Conservation (phyloP, 2,888 invertebrate species). For the Aleiodes leptofemur region DNA sequence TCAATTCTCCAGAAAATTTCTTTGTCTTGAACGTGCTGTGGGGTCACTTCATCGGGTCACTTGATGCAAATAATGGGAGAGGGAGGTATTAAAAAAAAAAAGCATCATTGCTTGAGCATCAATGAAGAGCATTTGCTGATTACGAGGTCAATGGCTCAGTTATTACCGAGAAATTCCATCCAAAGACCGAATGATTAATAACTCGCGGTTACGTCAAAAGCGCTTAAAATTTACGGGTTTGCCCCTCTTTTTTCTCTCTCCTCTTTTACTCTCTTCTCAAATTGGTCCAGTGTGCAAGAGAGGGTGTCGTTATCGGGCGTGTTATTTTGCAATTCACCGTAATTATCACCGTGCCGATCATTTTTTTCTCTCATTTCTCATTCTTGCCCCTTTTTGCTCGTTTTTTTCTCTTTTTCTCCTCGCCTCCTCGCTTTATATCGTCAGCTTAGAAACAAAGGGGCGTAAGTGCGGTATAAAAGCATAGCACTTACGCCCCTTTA, state of each 20-base stretch:
- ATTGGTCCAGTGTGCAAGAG: neutral
- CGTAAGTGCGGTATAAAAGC: too few species aligned
- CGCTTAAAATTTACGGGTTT: neutral
- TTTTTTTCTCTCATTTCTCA: slow-evolving; percentile 24
- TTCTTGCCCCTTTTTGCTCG: neutral
- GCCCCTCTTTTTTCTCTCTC: neutral
- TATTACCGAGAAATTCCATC: slow-evolving; percentile 37
- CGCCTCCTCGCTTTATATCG: slow-evolving; percentile 32
- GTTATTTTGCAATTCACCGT: slow-evolving; percentile 39
- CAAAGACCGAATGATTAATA: slow-evolving; percentile 22
- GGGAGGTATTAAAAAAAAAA: slow-evolving; percentile 3
- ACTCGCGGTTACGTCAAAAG: slow-evolving; percentile 36
- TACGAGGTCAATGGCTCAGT: slow-evolving; percentile 47
- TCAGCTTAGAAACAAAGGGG: too few species aligned
- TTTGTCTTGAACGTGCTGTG: neutral
- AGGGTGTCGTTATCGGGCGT: slow-evolving; percentile 35
- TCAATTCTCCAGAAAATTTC: slow-evolving; percentile 1
- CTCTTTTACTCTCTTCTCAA: too few species aligned
- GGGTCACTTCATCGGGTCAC: slow-evolving; percentile 21
- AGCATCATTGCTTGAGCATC: neutral
- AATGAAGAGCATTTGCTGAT: slow-evolving; percentile 35
- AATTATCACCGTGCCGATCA: slow-evolving; percentile 38
- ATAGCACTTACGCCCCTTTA: too few species aligned
- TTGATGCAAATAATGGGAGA: neutral
- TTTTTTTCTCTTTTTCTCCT: slow-evolving; percentile 27